These are phyloP conservation scores for Drosophila erecta DNA, from an alignment of 1,140 invertebrate genomes.

Conservation along the genomic window DNA sequence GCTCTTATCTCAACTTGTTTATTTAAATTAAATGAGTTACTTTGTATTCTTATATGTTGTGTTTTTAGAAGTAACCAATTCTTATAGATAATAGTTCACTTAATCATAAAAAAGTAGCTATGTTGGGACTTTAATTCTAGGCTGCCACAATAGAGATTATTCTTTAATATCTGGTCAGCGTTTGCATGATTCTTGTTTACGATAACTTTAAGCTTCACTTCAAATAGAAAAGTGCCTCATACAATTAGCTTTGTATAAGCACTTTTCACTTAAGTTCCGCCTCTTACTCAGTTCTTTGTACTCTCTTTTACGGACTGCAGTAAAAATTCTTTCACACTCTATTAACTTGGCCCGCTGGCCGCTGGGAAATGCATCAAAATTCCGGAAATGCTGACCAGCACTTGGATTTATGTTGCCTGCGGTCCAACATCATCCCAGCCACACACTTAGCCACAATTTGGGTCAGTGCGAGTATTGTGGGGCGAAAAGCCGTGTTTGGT, in stretches of 20 bases:
- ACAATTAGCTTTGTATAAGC: conserved; percentile 23
- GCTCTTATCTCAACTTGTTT: background rate
- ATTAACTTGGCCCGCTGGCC: conserved; percentile 47
- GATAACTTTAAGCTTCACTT: background rate
- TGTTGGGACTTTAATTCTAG: too few relatives aligned
- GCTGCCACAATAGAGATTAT: too few relatives aligned
- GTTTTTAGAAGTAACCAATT: too few relatives aligned
- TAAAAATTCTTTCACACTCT: conserved; percentile 69
- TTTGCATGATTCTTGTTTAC: background rate
- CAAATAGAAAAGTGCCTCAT: background rate
- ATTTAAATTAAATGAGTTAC: background rate
- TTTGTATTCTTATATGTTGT: too few relatives aligned
- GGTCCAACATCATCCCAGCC: conserved; percentile 11
- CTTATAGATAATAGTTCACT: too few relatives aligned
- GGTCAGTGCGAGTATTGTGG: conserved; percentile 59
- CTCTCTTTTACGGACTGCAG: conserved; percentile 28
- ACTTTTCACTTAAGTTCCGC: conserved; percentile 7
- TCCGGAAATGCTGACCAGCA: conserved; percentile 63
- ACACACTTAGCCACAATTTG: conserved; percentile 52
- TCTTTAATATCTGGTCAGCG: too few relatives aligned
- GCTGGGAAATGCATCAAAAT: conserved; percentile 68
- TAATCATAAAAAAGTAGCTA: too few relatives aligned
- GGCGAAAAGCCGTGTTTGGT: conserved; percentile 47
- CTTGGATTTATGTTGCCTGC: conserved; percentile 58
- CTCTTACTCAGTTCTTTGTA: conserved; percentile 16